Evolutionary conservation across 2,888 invertebrate species (phyloP).

Genomic region (Glyphotaelius pellucidus): DNA sequence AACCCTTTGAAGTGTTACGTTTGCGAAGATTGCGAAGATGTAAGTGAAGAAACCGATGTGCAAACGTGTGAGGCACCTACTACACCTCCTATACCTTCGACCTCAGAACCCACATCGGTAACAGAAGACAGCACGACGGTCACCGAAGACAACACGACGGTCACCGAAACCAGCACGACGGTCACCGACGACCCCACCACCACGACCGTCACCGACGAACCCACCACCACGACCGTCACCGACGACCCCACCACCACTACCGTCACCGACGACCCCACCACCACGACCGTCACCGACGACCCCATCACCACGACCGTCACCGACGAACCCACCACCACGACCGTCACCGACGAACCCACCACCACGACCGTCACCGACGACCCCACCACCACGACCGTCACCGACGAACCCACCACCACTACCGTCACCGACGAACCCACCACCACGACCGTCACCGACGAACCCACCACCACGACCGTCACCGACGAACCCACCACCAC

Average conservation of each 20-base stretch:
- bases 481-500: too few species aligned
- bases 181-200: too few species aligned
- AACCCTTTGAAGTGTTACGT: not conserved
- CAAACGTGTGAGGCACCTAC: not conserved
- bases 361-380: not conserved
- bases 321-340: too few species aligned
- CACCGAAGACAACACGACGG: not conserved
- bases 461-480: accelerated
- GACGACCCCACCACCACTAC: too few species aligned
- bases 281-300: not conserved
- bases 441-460: not conserved
- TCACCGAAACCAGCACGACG: too few species aligned
- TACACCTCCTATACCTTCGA: not conserved
- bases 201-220: too few species aligned
- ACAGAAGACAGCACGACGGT: not conserved
- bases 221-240: not conserved
- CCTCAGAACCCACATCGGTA: not conserved
- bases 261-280: accelerated
- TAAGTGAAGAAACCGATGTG: not conserved
- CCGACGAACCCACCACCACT: too few species aligned
- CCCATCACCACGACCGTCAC: accelerated
- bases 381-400: accelerated
- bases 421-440: not conserved
- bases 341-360: accelerated
- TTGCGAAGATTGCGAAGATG: not conserved